These are phyloP conservation scores for Chironomus tepperi DNA, from an alignment of 1,140 invertebrate genomes.

Conservation along the genomic window DNA sequence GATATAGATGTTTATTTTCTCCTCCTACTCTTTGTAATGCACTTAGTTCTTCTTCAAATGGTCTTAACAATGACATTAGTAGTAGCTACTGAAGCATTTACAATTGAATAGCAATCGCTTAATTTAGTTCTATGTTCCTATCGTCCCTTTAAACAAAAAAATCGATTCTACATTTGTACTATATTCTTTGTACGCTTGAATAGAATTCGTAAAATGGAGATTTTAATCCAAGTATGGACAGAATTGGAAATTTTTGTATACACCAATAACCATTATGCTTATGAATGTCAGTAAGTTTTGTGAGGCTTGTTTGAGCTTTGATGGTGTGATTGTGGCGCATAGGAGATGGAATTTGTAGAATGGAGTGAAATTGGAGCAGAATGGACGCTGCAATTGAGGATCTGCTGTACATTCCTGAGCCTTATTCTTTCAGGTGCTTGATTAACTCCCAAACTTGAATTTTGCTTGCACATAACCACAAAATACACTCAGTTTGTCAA, in stretches of 20 bases:
- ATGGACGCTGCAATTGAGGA: no score
- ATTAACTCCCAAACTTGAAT: no score
- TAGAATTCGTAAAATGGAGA: background rate
- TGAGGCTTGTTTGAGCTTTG: no score
- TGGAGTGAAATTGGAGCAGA: no score
- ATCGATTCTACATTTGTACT: background rate
- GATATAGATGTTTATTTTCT: background rate
- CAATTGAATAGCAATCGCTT: slow-evolving; percentile 13
- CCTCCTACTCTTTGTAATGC: background rate
- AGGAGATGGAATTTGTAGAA: no score
- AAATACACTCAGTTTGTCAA: no score
- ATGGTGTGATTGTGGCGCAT: no score
- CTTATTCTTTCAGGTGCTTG: no score
- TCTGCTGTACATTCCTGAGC: no score
- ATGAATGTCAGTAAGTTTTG: no score
- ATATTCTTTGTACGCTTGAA: no score
- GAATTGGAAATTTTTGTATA: background rate
- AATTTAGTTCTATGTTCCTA: background rate
- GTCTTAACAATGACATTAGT: slow-evolving; percentile 6
- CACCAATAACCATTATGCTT: background rate
- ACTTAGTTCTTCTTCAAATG: background rate
- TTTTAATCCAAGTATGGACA: background rate
- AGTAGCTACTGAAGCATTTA: background rate
- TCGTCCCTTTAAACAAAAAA: background rate
- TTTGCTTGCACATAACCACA: no score